Base-by-base conservation (phyloP, 2,888 invertebrate species). In the Cheilosia soror region DNA sequence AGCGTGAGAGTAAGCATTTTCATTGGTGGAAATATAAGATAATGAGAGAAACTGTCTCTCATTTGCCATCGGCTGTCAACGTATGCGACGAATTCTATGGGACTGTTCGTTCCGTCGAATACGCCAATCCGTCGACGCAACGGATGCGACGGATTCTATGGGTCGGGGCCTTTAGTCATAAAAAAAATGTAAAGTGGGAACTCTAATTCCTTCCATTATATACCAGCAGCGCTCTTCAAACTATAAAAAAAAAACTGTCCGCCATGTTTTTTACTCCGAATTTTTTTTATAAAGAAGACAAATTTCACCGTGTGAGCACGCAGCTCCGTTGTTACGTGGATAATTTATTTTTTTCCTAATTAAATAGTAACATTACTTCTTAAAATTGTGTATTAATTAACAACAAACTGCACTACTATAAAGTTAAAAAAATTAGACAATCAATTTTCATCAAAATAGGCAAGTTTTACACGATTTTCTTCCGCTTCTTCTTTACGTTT, bases 261-360 rank as follows among this genome's bases (percentile, higher is more conserved):
- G 51, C 65, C 60, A 78, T 68, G 5, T 53, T 77, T 82, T 44
- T 49, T 33, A 77, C 60, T 82, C 71, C 82, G 77, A 77, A 44
- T 27, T 11, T 4, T 37, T 5, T 72, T 63, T 42, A 80, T 44
- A 47, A 20, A 33, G 25, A 73, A 68, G 77, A 51, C 66, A 76
- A 68, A 63, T 9, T 62, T 68, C 63, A 44, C 27, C 9, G 13
- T n/a, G 29, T 37, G 27, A 78, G 78, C 65, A 83, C 62, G 73
- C 73, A 78, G 55, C 73, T 68, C 55, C 68, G 47, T 73, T 68
- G 73, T 83, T 83, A 83, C 83, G 78, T 83, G 78, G 72, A 73
- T 68, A 65, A 62, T 31, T 55, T 5, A 33, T 33, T 47, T 57
- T 37, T 55, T 20, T 9, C 71, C 9, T 42, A 42, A 13, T 37